These are phyloP conservation scores for Lethocerus indicus DNA, from an alignment of 1,140 invertebrate genomes.

Conservation along the genomic window DNA sequence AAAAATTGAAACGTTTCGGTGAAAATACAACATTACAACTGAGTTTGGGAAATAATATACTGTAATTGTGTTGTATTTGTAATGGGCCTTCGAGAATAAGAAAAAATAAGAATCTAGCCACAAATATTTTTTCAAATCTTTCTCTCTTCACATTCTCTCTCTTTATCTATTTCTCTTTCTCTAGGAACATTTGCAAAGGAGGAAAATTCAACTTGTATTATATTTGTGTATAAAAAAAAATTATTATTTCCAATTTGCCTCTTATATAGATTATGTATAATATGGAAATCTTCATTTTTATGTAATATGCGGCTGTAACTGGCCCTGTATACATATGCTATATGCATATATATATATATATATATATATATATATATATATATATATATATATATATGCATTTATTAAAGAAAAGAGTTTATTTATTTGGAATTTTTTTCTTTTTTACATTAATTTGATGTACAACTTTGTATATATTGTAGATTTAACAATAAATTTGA, in stretches of 20 bases:
- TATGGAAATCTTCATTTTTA: constrained; percentile 13
- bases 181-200: no score
- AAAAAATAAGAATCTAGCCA: not conserved
- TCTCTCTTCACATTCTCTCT: not conserved
- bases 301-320: constrained; percentile 12
- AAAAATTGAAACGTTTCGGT: not conserved
- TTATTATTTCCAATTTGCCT: constrained; percentile 13
- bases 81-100: not conserved
- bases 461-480: no score
- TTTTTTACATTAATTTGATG: no score
- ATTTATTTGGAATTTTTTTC: no score
- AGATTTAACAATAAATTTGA: no score
- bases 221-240: constrained; percentile 12
- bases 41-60: no score
- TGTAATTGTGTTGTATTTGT: constrained; percentile 4
- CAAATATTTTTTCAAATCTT: constrained; percentile 3
- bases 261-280: constrained; percentile 13
- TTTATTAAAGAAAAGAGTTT: no score
- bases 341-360: no score
- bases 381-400: no score
- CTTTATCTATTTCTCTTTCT: no score
- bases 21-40: constrained; percentile 1
- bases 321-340: constrained; percentile 5
- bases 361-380: no score
- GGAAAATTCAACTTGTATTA: constrained; percentile 10